Evolutionary conservation across 1,140 invertebrate species (phyloP), one percentile per base, ranked within the genome.

Genomic region (Teleopsis dalmanni): DNA sequence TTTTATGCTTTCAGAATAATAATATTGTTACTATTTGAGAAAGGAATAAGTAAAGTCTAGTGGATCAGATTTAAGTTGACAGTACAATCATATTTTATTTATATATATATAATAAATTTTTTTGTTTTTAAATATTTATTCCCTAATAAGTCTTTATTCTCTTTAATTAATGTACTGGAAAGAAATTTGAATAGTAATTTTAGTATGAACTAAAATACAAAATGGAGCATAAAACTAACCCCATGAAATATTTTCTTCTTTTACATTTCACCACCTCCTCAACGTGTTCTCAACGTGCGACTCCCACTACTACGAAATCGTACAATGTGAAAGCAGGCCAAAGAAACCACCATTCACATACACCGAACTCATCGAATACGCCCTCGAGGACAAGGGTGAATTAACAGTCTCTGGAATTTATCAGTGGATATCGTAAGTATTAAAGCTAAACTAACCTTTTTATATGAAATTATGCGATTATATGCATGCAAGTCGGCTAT

Each of bases 341-440:
- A 84, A 80, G 59, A 90, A 90, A 60, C 87, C 87, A 22, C 86
- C 86, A 0, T 88, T 85, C 55, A 90, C 87, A 1, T 92, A 91
- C 57, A 90, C 88, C 1, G 88, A 92, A 67, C 75, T 92, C 46
- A 91, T 92, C 52, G 87, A 91, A 70, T 81, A 86, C 60, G 88
- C 88, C 35, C 66, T 92, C 38, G 78, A 80, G 57, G 88, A 90
- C 64, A 86, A 81, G 59, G 86, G 87, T 37, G 85, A 89, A 68
- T 72, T 92, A 37, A 91, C 88, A 2, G 88, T 91, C n/a, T 90
- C 88, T 7, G 87, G 84, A 25, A 91, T 92, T 58, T 92, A 92
- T 68, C 83, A 87, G 54, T 91, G 88, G 88, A 92, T 92, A 56
- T 89, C 87, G 88, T 92, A 77, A 91, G 88, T 87, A 59, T 50